Conservation (phyloP, 2,888 invertebrate species). For the Agrotis clavis region DNA sequence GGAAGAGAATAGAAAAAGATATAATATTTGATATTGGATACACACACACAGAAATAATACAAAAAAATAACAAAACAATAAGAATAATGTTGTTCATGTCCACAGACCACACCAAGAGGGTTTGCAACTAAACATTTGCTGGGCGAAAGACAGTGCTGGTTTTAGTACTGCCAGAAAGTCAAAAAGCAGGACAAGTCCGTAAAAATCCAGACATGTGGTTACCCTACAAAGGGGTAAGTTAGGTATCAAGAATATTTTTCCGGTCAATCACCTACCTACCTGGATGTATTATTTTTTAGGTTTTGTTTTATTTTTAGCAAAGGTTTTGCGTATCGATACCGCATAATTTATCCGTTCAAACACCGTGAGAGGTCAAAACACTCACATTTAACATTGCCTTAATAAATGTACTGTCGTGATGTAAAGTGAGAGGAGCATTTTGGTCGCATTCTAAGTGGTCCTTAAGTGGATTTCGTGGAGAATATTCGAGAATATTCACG, state of each 20-base stretch:
- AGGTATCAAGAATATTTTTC: conserved; percentile 59
- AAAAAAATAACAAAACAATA: too few relatives aligned
- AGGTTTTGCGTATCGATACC: conserved; percentile 70
- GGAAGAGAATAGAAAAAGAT: too few relatives aligned
- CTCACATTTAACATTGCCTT: conserved; percentile 72
- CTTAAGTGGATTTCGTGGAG: conserved; percentile 22
- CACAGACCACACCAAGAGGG: too few relatives aligned
- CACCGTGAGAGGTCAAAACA: conserved; percentile 75
- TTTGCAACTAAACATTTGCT: too few relatives aligned
- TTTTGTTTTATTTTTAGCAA: conserved; percentile 69
- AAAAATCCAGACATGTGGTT: not conserved
- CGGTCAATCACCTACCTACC: conserved; percentile 72
- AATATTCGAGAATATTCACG: conserved; percentile 11
- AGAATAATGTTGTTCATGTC: too few relatives aligned
- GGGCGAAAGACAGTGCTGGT: too few relatives aligned
- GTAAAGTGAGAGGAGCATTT: conserved; percentile 54
- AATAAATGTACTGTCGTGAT: conserved; percentile 68
- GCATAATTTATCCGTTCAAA: conserved; percentile 76
- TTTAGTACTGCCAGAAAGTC: too few relatives aligned
- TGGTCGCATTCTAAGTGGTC: conserved; percentile 18
- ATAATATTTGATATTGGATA: too few relatives aligned
- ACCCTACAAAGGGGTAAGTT: conserved; percentile 18
- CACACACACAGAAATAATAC: too few relatives aligned
- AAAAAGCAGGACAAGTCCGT: not conserved
- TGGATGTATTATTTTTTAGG: conserved; percentile 39